Evolutionary conservation across 1,140 invertebrate genomes (phyloP), one percentile per base, ranked within the genome.

Genomic region (Euwallacea similis): DNA sequence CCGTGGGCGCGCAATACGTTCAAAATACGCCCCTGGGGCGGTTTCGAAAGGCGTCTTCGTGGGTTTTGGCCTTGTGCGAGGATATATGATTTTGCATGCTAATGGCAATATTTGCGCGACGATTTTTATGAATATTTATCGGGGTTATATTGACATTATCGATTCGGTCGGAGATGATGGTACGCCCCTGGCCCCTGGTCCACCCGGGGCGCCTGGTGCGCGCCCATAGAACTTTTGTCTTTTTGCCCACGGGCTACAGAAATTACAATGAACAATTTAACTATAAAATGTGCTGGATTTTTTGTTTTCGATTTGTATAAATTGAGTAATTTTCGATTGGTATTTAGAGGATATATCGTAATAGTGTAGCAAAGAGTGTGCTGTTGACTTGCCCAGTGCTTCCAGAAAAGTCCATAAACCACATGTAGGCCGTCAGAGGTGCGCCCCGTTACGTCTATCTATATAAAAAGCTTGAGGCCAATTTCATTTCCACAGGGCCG

Each of bases 11-110:
- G 16, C 42, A 42, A 42, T n/a, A 16, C 21, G 44, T 62, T 61
- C 33, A 62, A 69, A 62, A 21, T 16, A n/a, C 7, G 9, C 58
- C 59, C 44, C 43, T 44, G 59, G 58, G 21, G 33, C 7, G 13
- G 8, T 66, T 41, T 33, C 13, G 44, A 66, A 55, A 66, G 63
- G 61, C 61, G 61, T 44, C 41, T 63, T 50, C 61, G 61, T 63
- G 7, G 61, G 61, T 63, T 63, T 47, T 15, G 44, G 16, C 46
- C 46, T 50, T 50, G 46, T 50, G 21, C 21, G 21, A 33, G 21
- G 21, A 33, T 33, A 33, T 33, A 33, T 33, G 21, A 33, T 33
- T 33, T 33, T 33, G 21, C 21, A 33, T 13, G 46, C 46, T 13
- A 50, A 50, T 50, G 13, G 46, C 13, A 50, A 50, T 50, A 13